Percentiles rank a stretch among this genome's conserved stretches.
Conservation (phyloP, 2,888 invertebrate species). For the Cheilosia scutellata region DNA sequence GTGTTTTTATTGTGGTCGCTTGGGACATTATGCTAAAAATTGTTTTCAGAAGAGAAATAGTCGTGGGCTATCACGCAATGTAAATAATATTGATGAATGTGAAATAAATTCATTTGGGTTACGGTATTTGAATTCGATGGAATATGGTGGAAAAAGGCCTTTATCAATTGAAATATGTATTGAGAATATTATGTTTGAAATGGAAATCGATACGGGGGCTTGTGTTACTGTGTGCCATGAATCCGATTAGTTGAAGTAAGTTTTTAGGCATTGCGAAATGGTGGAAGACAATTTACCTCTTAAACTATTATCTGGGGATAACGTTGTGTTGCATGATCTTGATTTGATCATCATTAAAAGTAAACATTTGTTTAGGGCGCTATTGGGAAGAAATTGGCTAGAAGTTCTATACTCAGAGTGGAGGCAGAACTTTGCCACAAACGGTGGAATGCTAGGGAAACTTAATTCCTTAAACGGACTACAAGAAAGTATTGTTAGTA, state of each 20-base stretch:
- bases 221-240: slow-evolving; percentile 48
- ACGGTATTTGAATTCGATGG: slow-evolving; percentile 34
- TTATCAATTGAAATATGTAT: slow-evolving; percentile 10
- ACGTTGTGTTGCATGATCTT: neutral
- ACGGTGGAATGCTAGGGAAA: neutral
- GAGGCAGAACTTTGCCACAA: neutral
- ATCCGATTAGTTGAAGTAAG: slow-evolving; percentile 27
- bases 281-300: neutral
- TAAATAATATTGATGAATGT: neutral
- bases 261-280: slow-evolving; percentile 33
- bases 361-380: slow-evolving; percentile 3
- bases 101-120: slow-evolving; percentile 2
- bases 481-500: neutral
- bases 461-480: neutral
- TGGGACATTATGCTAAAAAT: slow-evolving; percentile 17
- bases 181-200: slow-evolving; percentile 27
- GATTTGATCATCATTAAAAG: slow-evolving; percentile 13
- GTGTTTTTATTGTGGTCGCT: slow-evolving; percentile 1
- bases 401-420: slow-evolving; percentile 3
- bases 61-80: neutral
- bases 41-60: neutral
- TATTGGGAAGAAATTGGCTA: slow-evolving; percentile 29
- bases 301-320: slow-evolving; percentile 16
- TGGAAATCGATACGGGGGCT: slow-evolving; percentile 55
- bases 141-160: slow-evolving; percentile 17